phyloP scores from a whole-genome alignment of 2,113 vertebrate genomes.

The Amphiprion ocellaris region DNA sequence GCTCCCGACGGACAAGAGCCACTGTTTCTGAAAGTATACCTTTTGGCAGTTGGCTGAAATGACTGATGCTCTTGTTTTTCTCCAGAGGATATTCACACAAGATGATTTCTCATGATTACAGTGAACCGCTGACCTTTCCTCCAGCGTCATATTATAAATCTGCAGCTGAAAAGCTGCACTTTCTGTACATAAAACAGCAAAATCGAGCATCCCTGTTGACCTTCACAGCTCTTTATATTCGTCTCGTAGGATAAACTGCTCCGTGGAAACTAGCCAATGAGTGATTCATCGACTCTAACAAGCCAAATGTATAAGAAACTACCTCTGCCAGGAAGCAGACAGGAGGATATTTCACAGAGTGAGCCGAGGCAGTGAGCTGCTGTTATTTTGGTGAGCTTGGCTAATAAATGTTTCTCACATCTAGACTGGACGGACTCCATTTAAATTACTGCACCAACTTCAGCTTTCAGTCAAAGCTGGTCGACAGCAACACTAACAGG shows the following conservation, averaged over 20 bases:
- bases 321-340: slow-evolving; percentile 10
- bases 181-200: background rate
- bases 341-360: slow-evolving; percentile 25
- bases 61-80: slow-evolving; percentile 8
- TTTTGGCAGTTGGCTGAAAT: slow-evolving; percentile 9
- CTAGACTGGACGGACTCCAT: slow-evolving; percentile 44
- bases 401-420: slow-evolving; percentile 20
- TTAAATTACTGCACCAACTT: slow-evolving; percentile 23
- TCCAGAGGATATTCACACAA: background rate
- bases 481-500: slow-evolving; percentile 1
- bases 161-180: background rate
- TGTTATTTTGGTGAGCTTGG: slow-evolving; percentile 53
- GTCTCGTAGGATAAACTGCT: slow-evolving; percentile 38
- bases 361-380: slow-evolving; percentile 30
- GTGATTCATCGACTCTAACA: slow-evolving; percentile 41
- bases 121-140: background rate
- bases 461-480: slow-evolving; percentile 22
- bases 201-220: slow-evolving; percentile 13
- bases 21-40: background rate
- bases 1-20: background rate
- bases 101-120: background rate
- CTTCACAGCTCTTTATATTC: slow-evolving; percentile 13
- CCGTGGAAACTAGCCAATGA: slow-evolving; percentile 11
- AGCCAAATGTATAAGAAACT: slow-evolving; percentile 37
- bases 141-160: background rate